Percentiles rank a stretch among this genome's conserved stretches.
These are phyloP conservation scores for Prionchulus punctatus DNA, from an alignment of 2,888 invertebrate genomes.

Conservation along the genomic window DNA sequence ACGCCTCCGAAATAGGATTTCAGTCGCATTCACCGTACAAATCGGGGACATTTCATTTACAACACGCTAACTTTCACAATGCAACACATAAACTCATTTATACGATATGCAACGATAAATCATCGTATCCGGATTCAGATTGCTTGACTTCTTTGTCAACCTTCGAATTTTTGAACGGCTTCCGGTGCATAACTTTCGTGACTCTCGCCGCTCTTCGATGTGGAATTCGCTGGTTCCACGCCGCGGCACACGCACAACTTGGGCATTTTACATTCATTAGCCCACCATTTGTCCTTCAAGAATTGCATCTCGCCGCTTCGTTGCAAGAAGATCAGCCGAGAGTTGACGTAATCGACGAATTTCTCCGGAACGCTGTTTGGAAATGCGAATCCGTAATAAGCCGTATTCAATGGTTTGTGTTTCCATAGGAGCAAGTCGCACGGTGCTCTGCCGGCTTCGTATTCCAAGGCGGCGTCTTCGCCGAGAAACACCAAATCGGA, in stretches of 20 bases:
- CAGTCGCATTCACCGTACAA: no score
- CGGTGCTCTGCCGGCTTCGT: neutral
- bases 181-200: no score
- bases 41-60: no score
- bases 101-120: no score
- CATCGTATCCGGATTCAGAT: no score
- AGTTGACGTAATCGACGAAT: neutral
- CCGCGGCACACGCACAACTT: neutral
- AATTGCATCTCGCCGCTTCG: neutral
- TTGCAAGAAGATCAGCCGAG: neutral
- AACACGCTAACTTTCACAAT: no score
- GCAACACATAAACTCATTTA: no score
- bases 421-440: neutral
- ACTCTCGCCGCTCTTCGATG: no score
- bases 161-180: no score
- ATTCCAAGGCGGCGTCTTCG: neutral
- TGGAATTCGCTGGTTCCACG: no score
- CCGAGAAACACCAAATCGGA: neutral
- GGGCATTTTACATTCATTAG: neutral
- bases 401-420: neutral
- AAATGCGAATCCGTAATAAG: neutral
- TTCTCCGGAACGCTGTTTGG: neutral
- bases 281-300: constrained; percentile 3
- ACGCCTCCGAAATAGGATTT: no score
- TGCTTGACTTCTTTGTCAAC: no score